Conservation (phyloP, 2,113 vertebrate genomes). For the Gobio gobio region DNA sequence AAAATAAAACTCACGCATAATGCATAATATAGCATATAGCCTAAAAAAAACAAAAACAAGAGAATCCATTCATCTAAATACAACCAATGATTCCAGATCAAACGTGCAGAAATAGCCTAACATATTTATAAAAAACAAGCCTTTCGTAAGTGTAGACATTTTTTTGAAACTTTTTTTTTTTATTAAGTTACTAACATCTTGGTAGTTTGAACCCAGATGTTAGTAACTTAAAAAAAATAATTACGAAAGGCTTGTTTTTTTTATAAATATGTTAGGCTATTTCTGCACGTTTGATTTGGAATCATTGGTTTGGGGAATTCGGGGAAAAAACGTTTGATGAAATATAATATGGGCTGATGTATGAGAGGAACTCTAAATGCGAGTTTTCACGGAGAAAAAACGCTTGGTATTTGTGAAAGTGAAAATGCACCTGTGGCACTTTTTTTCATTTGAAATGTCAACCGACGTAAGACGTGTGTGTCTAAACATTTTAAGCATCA, state of each 20-base stretch:
- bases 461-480: neutral
- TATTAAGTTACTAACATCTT: constrained; percentile 44
- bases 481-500: neutral
- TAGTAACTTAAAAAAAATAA: no score
- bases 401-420: constrained; percentile 48
- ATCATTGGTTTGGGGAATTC: no score
- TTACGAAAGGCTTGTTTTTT: no score
- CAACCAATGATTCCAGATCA: neutral
- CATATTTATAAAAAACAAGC: no score
- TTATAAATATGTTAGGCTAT: no score
- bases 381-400: constrained; percentile 55
- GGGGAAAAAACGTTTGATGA: constrained; percentile 38
- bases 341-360: constrained; percentile 51
- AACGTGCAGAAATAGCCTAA: neutral
- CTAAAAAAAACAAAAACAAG: no score
- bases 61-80: no score
- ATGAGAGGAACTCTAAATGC: constrained; percentile 46
- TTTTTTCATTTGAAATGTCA: neutral
- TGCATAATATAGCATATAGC: no score
- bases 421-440: constrained; percentile 42
- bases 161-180: constrained; percentile 20
- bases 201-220: neutral
- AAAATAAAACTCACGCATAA: no score
- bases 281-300: no score
- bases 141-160: neutral